Evolutionary conservation across 2,888 invertebrate species (phyloP).

Genomic region (Mactromeris polynyma): DNA sequence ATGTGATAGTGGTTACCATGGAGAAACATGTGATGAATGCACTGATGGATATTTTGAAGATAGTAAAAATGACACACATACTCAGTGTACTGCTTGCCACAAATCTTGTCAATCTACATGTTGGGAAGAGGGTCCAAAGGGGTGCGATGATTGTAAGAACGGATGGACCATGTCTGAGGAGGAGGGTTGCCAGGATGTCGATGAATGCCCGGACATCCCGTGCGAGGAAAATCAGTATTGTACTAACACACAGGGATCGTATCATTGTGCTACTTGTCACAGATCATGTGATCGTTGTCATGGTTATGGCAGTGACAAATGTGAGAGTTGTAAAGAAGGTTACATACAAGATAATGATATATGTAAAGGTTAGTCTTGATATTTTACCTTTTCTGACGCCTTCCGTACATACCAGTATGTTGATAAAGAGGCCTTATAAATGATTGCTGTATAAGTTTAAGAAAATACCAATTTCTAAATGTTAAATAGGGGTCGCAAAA

Average conservation of each 20-base stretch:
- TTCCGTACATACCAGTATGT: too few species aligned
- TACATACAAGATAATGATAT: conserved; percentile 91
- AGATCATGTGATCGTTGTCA: conserved; percentile 94
- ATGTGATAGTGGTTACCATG: conserved; percentile 94
- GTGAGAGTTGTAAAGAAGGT: conserved; percentile 93
- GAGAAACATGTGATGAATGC: conserved; percentile 93
- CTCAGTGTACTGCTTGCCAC: conserved; percentile 92
- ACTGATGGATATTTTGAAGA: conserved; percentile 90
- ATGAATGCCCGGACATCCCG: conserved; percentile 92
- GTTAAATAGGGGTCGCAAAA: too few species aligned
- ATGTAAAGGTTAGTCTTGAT: conserved; percentile 90
- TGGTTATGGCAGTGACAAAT: conserved; percentile 97
- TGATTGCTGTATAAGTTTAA: too few species aligned
- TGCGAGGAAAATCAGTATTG: conserved; percentile 93
- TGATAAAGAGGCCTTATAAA: too few species aligned
- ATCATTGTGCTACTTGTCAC: conserved; percentile 93
- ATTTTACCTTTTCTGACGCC: neutral
- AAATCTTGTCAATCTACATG: conserved; percentile 93
- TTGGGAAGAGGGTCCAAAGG: conserved; percentile 90
- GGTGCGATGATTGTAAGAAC: conserved; percentile 90
- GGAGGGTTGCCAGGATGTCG: conserved; percentile 93
- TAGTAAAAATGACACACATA: conserved; percentile 79
- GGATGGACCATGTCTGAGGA: conserved; percentile 93
- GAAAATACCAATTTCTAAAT: too few species aligned
- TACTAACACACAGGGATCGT: conserved; percentile 95